phyloP scores from a whole-genome alignment of 2,797 vertebrate species.

The Gadopsis bispinosus region DNA sequence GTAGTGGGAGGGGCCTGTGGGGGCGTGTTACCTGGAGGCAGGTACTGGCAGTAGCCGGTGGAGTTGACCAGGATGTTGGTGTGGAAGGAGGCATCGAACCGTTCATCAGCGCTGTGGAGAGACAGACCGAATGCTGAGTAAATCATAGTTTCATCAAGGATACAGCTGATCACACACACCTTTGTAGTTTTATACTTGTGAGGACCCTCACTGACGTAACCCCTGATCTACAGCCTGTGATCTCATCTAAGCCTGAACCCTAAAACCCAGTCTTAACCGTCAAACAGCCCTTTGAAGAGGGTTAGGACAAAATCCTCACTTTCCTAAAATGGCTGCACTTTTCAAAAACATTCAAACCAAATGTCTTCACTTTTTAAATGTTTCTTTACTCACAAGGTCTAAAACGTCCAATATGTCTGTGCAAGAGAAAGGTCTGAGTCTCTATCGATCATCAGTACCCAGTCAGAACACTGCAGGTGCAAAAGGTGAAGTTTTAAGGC shows the following conservation, averaged over 20 bases:
- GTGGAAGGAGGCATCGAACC: slow-evolving; percentile 94
- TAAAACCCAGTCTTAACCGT: too few relatives aligned
- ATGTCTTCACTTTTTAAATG: not conserved
- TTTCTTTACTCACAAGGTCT: not conserved
- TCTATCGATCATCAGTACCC: not conserved
- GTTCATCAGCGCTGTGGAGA: slow-evolving; percentile 89
- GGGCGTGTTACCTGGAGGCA: slow-evolving; percentile 91
- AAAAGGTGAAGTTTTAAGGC: too few relatives aligned
- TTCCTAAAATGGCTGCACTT: not conserved
- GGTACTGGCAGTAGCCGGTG: slow-evolving; percentile 91
- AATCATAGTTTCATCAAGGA: not conserved
- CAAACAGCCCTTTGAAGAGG: too few relatives aligned
- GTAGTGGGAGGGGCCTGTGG: slow-evolving; percentile 10
- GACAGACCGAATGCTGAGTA: not conserved
- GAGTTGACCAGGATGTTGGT: slow-evolving; percentile 94
- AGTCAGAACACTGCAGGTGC: not conserved
- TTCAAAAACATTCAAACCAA: not conserved
- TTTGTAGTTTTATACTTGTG: not conserved
- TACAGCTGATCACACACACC: not conserved
- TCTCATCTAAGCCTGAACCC: not conserved
- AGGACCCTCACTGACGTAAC: not conserved
- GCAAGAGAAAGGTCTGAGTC: not conserved
- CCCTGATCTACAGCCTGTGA: not conserved
- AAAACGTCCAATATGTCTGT: not conserved
- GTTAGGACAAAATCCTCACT: too few relatives aligned